Conservation (phyloP, 1,140 invertebrate species). For the Druon quercuslanigerum region DNA sequence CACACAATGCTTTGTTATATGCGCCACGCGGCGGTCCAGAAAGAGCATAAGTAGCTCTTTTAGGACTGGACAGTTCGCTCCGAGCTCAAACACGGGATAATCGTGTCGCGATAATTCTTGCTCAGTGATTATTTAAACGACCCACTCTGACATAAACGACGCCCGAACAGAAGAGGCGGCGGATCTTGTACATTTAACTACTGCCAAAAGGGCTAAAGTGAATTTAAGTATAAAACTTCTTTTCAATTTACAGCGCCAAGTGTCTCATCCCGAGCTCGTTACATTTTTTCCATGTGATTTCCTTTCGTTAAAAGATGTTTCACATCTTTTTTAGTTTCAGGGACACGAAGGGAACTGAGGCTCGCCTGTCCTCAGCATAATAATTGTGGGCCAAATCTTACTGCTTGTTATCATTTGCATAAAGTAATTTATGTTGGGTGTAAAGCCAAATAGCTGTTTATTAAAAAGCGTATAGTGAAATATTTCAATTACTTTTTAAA, state of each 20-base stretch:
- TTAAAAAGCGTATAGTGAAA: too few species aligned
- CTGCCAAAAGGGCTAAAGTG: background rate
- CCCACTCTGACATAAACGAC: background rate
- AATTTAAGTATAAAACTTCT: background rate
- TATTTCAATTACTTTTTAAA: background rate
- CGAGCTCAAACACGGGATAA: slow-evolving; percentile 50
- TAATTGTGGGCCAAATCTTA: background rate
- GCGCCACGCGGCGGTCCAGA: slow-evolving; percentile 52
- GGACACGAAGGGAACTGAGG: background rate
- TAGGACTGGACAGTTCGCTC: background rate
- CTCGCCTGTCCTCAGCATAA: background rate
- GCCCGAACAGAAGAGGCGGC: background rate
- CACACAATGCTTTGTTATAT: slow-evolving; percentile 33
- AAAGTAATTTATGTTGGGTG: background rate
- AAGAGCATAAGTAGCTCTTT: slow-evolving; percentile 16
- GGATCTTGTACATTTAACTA: slow-evolving; percentile 5
- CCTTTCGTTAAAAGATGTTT: background rate
- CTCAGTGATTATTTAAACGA: slow-evolving; percentile 16
- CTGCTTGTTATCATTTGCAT: background rate
- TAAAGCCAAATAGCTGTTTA: too few species aligned
- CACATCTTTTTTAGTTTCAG: background rate
- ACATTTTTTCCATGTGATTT: background rate
- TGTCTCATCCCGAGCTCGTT: slow-evolving; percentile 9
- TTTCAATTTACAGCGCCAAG: slow-evolving; percentile 4
- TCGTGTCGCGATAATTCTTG: slow-evolving; percentile 57